Evolutionary conservation across 1,140 invertebrate genomes (phyloP).

Genomic region (Conus ventricosus): DNA sequence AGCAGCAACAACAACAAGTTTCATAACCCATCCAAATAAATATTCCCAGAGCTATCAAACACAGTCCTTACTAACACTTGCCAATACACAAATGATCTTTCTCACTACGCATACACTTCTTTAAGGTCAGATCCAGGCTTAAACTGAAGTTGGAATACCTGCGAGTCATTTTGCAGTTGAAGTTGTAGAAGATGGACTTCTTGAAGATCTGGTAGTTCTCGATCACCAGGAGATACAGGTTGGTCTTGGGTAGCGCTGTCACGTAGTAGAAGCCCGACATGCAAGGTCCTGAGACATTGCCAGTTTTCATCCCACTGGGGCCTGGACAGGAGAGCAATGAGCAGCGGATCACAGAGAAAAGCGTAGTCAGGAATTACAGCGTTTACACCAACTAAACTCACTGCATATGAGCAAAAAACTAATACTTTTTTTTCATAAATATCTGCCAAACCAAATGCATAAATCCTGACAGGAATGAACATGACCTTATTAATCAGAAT

Average conservation of each 20-base stretch:
- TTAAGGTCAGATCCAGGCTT: too few species aligned
- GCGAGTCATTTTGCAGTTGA: slow-evolving; percentile 75
- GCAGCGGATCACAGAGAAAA: neutral
- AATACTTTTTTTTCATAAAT: too few species aligned
- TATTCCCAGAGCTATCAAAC: too few species aligned
- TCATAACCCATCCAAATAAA: too few species aligned
- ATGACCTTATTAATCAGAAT: too few species aligned
- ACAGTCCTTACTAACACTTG: too few species aligned
- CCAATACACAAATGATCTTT: too few species aligned
- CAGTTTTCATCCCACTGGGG: slow-evolving; percentile 74
- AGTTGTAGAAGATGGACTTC: slow-evolving; percentile 73
- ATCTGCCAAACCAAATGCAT: too few species aligned
- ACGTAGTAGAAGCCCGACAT: slow-evolving; percentile 77
- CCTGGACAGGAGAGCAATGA: slow-evolving; percentile 54
- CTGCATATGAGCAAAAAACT: too few species aligned
- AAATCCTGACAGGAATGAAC: too few species aligned
- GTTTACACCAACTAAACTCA: neutral
- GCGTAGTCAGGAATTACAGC: neutral
- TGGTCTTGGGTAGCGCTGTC: slow-evolving; percentile 74
- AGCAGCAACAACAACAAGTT: too few species aligned
- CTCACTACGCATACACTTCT: too few species aligned
- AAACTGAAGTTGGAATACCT: slow-evolving; percentile 55
- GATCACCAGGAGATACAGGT: slow-evolving; percentile 75
- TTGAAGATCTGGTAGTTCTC: slow-evolving; percentile 73
- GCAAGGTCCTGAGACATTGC: slow-evolving; percentile 76